Evolutionary conservation across 2,888 invertebrate species (phyloP), one percentile per base, ranked within the genome.

Genomic region (Zaprionus bogoriensis): DNA sequence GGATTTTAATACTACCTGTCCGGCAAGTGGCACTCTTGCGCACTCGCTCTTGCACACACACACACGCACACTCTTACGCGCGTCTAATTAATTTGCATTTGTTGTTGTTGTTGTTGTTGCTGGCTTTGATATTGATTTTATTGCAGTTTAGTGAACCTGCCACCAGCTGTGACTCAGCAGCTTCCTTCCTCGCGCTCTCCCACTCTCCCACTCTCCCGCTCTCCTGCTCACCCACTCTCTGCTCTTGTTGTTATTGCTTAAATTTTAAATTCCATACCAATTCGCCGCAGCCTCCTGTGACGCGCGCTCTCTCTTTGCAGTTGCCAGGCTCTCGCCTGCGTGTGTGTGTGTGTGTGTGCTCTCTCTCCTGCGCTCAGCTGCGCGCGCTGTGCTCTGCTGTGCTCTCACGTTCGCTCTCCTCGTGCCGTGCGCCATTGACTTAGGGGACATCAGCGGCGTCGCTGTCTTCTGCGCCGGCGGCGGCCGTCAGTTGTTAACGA

Each of bases 131-230:
- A 77, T 84, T 69, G 68, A 81, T 77, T 62, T 45, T 76, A 78
- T 83, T 73, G 60, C 64, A 84, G 82, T 80, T 80, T 82, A 80
- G 78, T 85, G 79, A 80, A 81, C 78, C 54, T 67, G 61, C 61
- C 67, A 67, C 53, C 52, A 61, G 25, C 27, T 41, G 32, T 72
- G 67, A 61, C 46, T 67, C 73, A 70, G 61, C 55, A 51, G 36
- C 54, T 67, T 67, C 67, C 52, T 67, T 30, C 19, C 25, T n/a
- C 32, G 30, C 22, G 6, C 1, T 10, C 10, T 17, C 20, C 4
- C 10, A 22, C 28, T 27, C 20, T 20, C 14, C 10, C 22, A 1
- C 14, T 39, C 12, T 30, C 10, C 12, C 3, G 1, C 10, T 2
- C 52, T 32, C 9, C 9, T 38, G 20, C 20, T n/a, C 10, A 10